Evolutionary conservation across 2,888 invertebrate species (phyloP), one percentile per base, ranked within the genome.

Genomic region (Drosophila bunnanda): DNA sequence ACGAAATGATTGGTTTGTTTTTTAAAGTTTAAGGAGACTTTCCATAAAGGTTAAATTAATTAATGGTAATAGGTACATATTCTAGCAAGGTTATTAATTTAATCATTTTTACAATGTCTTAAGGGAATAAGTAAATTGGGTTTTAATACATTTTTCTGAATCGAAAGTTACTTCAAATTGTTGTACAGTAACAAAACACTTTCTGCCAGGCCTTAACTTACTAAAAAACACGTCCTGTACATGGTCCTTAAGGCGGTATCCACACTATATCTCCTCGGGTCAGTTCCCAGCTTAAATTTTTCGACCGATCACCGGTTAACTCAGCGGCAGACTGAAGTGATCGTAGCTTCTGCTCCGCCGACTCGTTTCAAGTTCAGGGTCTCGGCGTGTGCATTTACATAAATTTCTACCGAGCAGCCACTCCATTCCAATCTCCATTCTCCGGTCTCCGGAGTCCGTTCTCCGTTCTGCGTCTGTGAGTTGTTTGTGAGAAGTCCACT

Each of bases 351-450:
- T 41, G 67, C 53, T 68, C 50, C 60, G 56, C 25, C 65, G 68
- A 62, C 82, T 61, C 59, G 83, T 71, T 83, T 88, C 87, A 88
- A 83, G 83, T 86, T 83, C 83, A 83, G 82, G 82, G 82, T 74
- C 41, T 67, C 32, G 41, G 20, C 64, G 22, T 67, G 64, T 80
- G 88, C 81, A 88, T 83, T 83, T 77, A 82, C 83, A 83, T 88
- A 88, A 85, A 78, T 83, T 86, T 83, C 88, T 85, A 80, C 54
- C 53, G 52, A 57, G 25, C 44, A 53, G 55, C 41, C 56, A 58
- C 39, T 41, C 44, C 43, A 55, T 59, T 58, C 50, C 74, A 55
- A 50, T 54, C 41, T 36, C 41, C 66, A 44, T 44, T 66, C 66
- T 65, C 66, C 39, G 39, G 12, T 32, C 32, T 38, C 15, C 30